phyloP scores from a whole-genome alignment of 2,113 vertebrate species.

The Bagarius yarrelli region DNA sequence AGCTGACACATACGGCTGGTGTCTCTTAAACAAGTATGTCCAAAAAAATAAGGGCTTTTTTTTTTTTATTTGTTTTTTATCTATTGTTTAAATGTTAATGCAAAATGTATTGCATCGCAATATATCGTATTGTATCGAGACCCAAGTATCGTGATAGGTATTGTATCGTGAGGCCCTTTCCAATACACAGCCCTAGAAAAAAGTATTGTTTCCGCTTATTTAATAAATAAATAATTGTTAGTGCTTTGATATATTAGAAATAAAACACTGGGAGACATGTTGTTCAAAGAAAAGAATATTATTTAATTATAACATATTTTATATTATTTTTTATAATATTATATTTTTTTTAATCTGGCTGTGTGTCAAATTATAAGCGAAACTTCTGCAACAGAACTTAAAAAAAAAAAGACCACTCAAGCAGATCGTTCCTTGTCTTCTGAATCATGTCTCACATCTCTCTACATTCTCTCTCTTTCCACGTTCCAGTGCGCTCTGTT shows the following conservation, averaged over 20 bases:
- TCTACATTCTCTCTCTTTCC: background rate
- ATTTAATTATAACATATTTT: no score
- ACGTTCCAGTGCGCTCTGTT: conserved; percentile 1
- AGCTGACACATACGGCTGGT: no score
- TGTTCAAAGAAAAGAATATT: background rate
- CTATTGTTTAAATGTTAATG: no score
- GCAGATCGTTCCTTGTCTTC: background rate
- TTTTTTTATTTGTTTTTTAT: no score
- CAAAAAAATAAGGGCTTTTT: no score
- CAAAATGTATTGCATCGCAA: no score
- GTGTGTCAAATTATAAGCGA: background rate
- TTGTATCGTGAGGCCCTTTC: no score
- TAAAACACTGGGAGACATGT: background rate
- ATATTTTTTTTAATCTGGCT: background rate
- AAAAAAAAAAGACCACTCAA: background rate
- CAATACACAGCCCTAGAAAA: no score
- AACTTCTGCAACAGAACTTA: background rate
- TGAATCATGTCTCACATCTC: background rate
- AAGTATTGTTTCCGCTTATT: no score
- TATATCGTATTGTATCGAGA: no score
- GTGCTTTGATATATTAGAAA: background rate
- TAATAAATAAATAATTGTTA: background rate
- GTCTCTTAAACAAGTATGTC: no score
- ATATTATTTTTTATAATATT: background rate
- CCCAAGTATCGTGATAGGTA: no score